Evolutionary conservation across 2,888 invertebrate genomes (phyloP).

Genomic region (Bhutanitis thaidina): DNA sequence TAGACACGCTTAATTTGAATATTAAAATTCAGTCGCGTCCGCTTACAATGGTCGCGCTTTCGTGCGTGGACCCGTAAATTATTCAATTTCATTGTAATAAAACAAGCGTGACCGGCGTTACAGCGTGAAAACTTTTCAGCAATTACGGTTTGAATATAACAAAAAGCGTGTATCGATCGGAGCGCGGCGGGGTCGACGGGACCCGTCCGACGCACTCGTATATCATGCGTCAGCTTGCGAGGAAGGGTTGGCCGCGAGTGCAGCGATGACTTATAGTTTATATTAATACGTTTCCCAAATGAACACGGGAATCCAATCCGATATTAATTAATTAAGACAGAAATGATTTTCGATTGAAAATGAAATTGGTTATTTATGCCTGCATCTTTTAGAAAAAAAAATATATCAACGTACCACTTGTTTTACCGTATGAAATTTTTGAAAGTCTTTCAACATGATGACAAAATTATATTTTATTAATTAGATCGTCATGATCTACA

Average conservation of each 20-base stretch:
- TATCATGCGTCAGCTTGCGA: slow-evolving; percentile 73
- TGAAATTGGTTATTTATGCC: not conserved
- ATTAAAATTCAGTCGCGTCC: slow-evolving; percentile 73
- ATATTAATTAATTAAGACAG: slow-evolving; percentile 61
- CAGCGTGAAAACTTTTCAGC: slow-evolving; percentile 79
- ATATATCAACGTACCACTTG: too few relatives aligned
- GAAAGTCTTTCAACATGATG: too few relatives aligned
- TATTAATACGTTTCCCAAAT: slow-evolving; percentile 56
- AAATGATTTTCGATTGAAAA: slow-evolving; percentile 26
- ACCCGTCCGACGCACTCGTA: slow-evolving; percentile 52
- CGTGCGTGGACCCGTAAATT: slow-evolving; percentile 71
- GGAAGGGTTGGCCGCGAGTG: slow-evolving; percentile 67
- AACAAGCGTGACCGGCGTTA: slow-evolving; percentile 75
- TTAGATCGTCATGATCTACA: too few relatives aligned
- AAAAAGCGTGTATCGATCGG: slow-evolving; percentile 68
- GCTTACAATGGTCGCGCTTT: slow-evolving; percentile 61
- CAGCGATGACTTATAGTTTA: slow-evolving; percentile 71
- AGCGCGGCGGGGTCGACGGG: slow-evolving; percentile 41
- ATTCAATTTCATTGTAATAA: slow-evolving; percentile 80
- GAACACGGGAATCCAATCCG: slow-evolving; percentile 63
- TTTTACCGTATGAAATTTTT: too few relatives aligned
- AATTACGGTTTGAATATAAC: slow-evolving; percentile 77
- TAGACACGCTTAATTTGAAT: slow-evolving; percentile 62
- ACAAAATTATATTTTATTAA: too few relatives aligned
- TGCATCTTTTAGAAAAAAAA: not conserved